phyloP scores from a whole-genome alignment of 2,888 invertebrate genomes.

The Cryptosula pallasiana region DNA sequence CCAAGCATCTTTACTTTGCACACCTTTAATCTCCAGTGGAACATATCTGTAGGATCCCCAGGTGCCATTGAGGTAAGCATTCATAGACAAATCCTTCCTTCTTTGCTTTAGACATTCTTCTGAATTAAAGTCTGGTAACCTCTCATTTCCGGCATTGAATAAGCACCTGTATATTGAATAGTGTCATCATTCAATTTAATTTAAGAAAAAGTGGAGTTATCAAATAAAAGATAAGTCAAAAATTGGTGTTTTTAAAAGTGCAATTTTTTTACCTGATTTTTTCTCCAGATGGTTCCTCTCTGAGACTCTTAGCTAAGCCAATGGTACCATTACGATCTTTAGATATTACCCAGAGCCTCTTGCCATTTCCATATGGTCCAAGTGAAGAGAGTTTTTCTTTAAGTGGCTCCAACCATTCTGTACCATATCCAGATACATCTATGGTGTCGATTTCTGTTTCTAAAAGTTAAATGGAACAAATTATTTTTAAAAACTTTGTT shows the following conservation, averaged over 20 bases:
- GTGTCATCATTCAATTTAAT: no score
- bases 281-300: slow-evolving; percentile 77
- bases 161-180: no score
- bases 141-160: slow-evolving; percentile 62
- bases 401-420: slow-evolving; percentile 72
- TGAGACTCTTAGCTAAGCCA: slow-evolving; percentile 84
- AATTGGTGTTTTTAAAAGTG: no score
- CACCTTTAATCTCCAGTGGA: slow-evolving; percentile 54
- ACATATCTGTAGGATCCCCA: slow-evolving; percentile 85
- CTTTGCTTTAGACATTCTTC: slow-evolving; percentile 36
- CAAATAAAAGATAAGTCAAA: no score
- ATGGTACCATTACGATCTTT: slow-evolving; percentile 71
- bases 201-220: no score
- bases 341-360: slow-evolving; percentile 62
- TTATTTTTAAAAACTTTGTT: no score
- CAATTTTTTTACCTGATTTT: slow-evolving; percentile 71
- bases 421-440: background rate
- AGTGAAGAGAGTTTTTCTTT: slow-evolving; percentile 69
- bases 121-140: slow-evolving; percentile 26
- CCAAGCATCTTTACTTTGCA: no score
- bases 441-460: no score
- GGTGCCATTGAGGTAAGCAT: no score
- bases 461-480: no score
- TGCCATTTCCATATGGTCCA: slow-evolving; percentile 49
- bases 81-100: slow-evolving; percentile 73